These are phyloP conservation scores for Mantis religiosa DNA, from an alignment of 2,888 invertebrate species.

Conservation along the genomic window DNA sequence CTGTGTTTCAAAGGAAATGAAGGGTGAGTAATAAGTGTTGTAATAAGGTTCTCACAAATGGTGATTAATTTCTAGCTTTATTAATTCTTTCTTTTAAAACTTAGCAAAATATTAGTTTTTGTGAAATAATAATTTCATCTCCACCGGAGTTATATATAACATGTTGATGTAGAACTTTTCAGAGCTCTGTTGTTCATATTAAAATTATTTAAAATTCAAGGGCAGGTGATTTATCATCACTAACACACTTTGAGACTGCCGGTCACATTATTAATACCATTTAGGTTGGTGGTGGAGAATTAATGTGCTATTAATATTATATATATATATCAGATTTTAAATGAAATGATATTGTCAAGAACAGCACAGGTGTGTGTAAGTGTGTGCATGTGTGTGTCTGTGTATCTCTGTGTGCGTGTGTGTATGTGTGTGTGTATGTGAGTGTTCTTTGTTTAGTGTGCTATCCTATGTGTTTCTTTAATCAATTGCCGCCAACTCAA, in stretches of 20 bases:
- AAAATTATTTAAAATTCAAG: neutral
- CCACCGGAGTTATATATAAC: neutral
- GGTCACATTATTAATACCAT: neutral
- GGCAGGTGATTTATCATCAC: neutral
- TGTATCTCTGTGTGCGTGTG: neutral
- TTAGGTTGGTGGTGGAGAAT: neutral
- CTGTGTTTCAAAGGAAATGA: neutral
- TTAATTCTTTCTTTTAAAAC: neutral
- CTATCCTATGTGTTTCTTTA: neutral
- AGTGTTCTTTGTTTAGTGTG: neutral
- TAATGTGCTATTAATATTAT: neutral
- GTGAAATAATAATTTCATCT: neutral
- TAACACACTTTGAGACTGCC: neutral
- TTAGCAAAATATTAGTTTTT: neutral
- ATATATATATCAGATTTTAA: neutral
- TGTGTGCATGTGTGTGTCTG: neutral
- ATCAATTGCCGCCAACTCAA: neutral
- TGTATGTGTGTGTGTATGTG: neutral
- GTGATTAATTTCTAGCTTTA: neutral
- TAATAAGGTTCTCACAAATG: neutral
- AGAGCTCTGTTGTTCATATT: neutral
- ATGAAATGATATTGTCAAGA: neutral
- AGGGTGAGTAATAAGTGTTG: neutral
- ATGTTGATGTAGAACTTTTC: neutral
- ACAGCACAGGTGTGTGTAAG: neutral